Evolutionary conservation across 2,888 invertebrate species (phyloP), one percentile per base, ranked within the genome.

Genomic region (Watsonalla binaria): DNA sequence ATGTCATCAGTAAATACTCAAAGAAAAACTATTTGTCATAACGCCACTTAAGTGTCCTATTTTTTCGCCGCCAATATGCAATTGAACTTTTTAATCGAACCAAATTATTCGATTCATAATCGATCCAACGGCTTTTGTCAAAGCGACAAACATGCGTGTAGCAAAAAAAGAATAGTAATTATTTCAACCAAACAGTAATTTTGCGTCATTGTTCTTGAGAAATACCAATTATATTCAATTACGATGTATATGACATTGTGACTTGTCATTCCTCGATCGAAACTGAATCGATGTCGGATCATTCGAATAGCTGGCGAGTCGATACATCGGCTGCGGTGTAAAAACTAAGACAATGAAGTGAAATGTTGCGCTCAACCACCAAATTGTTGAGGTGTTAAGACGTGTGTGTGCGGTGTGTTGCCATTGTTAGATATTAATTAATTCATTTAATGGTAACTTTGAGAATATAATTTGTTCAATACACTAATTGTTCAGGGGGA

Each of bases 221-320:
- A 90, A 86, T 82, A 81, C 85, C 89, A 90, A 90, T 90, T 90
- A 90, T 87, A 86, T 89, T 89, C 88, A 89, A 90, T 90, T 90
- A 90, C 87, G 77, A 74, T 73, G 84, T 86, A 87, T 89, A 87
- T 85, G 86, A 88, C 89, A 88, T 79, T 86, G 86, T 86, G 80
- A 78, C 66, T 69, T 76, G 70, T 65, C 84, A 84, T 88, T 80
- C 86, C 82, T 63, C 73, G 80, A 84, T 87, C 88, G 87, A 87
- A 86, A 80, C 76, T 74, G 82, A 75, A 80, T 87, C 85, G 85
- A 84, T 81, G 76, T 70, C 63, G 77, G 77, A 84, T 84, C 76
- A 69, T 76, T 82, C 63, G 79, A 71, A 83, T 86, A 73, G 68
- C 69, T 74, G 57, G 74, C 77, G 81, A 60, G 74, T 73, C 77